Evolutionary conservation across 1,140 invertebrate species (phyloP).

Genomic region (Polypedilum vanderplanki): DNA sequence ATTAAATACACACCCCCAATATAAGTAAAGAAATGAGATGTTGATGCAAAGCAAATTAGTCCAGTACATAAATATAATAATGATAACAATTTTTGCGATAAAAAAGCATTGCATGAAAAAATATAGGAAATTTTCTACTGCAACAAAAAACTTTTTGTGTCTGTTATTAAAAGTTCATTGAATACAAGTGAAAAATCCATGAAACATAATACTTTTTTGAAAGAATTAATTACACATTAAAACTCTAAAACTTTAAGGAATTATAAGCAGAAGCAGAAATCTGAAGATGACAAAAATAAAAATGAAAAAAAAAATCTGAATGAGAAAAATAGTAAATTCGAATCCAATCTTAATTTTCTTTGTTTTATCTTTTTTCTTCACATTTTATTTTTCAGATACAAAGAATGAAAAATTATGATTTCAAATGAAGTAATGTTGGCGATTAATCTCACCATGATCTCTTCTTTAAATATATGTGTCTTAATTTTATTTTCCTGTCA

Average conservation of each 20-base stretch:
- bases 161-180: not conserved
- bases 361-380: too few species aligned
- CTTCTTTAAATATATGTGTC: too few species aligned
- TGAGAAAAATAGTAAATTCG: not conserved
- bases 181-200: not conserved
- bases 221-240: slow-evolving; percentile 14
- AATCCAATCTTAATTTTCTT: not conserved
- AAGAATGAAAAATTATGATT: too few species aligned
- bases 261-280: not conserved
- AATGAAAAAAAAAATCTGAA: not conserved
- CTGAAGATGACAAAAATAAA: slow-evolving; percentile 18
- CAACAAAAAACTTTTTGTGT: slow-evolving; percentile 9
- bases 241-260: not conserved
- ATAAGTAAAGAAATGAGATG: too few species aligned
- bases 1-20: not conserved
- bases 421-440: too few species aligned
- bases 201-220: not conserved
- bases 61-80: not conserved
- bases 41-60: not conserved
- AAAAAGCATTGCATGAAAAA: not conserved
- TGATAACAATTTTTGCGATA: not conserved
- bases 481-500: too few species aligned
- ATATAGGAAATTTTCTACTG: slow-evolving; percentile 9
- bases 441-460: too few species aligned
- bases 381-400: too few species aligned